Evolutionary conservation across 2,888 invertebrate species (phyloP), one percentile per base, ranked within the genome.

Genomic region (Polydrusus cervinus): DNA sequence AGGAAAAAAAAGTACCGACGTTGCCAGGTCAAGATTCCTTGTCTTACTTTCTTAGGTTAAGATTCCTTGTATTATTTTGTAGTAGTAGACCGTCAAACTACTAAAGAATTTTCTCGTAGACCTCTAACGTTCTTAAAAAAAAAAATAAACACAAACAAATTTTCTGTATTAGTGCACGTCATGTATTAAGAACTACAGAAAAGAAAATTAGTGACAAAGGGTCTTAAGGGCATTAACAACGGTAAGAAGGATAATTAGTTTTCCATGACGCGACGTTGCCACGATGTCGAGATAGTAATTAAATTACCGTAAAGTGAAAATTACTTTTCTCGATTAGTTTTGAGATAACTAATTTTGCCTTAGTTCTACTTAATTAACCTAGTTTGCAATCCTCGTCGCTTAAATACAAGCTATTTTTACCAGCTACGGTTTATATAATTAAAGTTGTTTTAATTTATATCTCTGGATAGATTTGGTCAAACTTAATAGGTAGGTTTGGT

Each of bases 211-310:
- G 11, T 51, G 51, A 51, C 51, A 51, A 51, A 51, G 20, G 20
- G 51, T 20, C 20, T 20, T 20, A 20, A n/a, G 20, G 51, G 51
- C 51, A 51, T 51, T 51, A 51, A 51, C 18, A 51, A 25, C 51
- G 20, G 11, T 51, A 20, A 51, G 20, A 20, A 51, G 20, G 20
- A 51, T 51, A 51, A 51, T 51, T 51, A 20, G 18, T 9, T 51
- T 51, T 20, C 20, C 11, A 51, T 10, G 18, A 51, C 25, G 20
- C 51, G 13, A 51, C 51, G 20, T 20, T 51, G 51, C 20, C 51
- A 51, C 18, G 18, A 51, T 20, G 11, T 10, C 10, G 11, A 25
- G 20, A 18, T 20, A 51, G 51, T 51, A 51, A 51, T 51, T 51
- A 20, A 11, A 51, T 51, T 51, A 51, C 51, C 20, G 1, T 11